Evolutionary conservation across 2,113 vertebrate species (phyloP).

Genomic region (Ophiodon elongatus): DNA sequence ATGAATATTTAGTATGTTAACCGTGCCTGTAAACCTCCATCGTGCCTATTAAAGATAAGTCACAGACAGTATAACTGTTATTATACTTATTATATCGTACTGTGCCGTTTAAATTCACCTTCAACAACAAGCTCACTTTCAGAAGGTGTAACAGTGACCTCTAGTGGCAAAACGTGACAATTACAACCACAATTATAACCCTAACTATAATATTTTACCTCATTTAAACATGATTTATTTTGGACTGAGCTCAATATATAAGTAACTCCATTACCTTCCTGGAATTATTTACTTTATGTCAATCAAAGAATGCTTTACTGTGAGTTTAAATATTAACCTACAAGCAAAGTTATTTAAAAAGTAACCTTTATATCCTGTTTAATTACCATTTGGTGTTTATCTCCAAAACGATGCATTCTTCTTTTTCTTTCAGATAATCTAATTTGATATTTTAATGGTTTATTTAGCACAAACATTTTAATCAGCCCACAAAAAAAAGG

Average conservation of each 20-base stretch:
- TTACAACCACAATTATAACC: not conserved
- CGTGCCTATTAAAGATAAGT: not conserved
- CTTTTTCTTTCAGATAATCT: too few species aligned
- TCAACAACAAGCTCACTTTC: not conserved
- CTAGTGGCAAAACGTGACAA: slow-evolving; percentile 18
- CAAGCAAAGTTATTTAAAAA: too few species aligned
- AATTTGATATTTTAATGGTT: not conserved
- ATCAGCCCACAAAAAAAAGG: not conserved
- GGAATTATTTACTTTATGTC: not conserved
- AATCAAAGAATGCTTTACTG: not conserved
- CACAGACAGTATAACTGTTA: too few species aligned
- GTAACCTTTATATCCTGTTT: too few species aligned
- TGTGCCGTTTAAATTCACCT: not conserved
- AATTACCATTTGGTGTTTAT: too few species aligned
- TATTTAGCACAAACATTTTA: not conserved
- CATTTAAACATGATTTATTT: not conserved
- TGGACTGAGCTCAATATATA: not conserved
- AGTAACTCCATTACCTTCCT: not conserved
- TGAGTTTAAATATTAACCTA: not conserved
- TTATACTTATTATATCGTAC: too few species aligned
- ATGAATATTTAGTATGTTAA: too few species aligned
- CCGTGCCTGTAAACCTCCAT: too few species aligned
- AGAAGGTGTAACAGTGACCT: not conserved
- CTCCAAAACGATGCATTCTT: too few species aligned
- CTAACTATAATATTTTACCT: not conserved